Base-by-base conservation (phyloP, 2,113 vertebrate genomes). In the Grallaria varia region DNA sequence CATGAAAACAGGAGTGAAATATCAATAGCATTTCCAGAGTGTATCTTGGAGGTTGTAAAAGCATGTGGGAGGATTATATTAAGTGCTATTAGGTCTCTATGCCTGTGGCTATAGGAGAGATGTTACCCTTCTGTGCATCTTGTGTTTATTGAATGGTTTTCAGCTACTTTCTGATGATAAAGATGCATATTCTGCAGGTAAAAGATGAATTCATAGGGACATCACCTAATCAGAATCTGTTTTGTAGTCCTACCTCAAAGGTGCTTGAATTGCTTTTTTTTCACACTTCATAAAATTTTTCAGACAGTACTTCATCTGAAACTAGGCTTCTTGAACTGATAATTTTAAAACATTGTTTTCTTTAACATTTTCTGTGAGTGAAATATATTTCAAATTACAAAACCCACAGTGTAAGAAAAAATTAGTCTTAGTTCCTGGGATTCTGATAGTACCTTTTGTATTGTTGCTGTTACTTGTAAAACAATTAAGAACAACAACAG, bases 331-430 rank as follows among this genome's bases (percentile, higher is more conserved):
- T 49, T 71, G 50, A 89, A 78, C 86, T 72, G 55, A 81, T 20
- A 93, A 87, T 92, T 93, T 96, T 66, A 84, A 97, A 62, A 37
- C 28, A 33, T 19, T 75, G 71, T 67, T 94, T 92, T 89, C 33
- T 28, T 3, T 89, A 59, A 64, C 14, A 73, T 64, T 94, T 90
- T 91, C 66, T 87, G 62, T 84, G 37, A 67, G 45, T 75, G 55
- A 49, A 80, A 7, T 64, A 21, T 52, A 37, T 89, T 85, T 94
- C 47, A 69, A 86, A 89, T 62, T 62, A 30, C 20, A 86, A 95
- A 91, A 50, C 24, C 24, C 25, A 59, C 9, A 42, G 62, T 53
- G 67, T 83, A 53, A 73, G 90, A 91, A 73, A 71, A 45, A 40
- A 4, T 30, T 68, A 45, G 27, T 23, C 79, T 64, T 87, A 50